Evolutionary conservation across 2,888 invertebrate species (phyloP), one percentile per base, ranked within the genome.

Genomic region (Dendrolimus houi): DNA sequence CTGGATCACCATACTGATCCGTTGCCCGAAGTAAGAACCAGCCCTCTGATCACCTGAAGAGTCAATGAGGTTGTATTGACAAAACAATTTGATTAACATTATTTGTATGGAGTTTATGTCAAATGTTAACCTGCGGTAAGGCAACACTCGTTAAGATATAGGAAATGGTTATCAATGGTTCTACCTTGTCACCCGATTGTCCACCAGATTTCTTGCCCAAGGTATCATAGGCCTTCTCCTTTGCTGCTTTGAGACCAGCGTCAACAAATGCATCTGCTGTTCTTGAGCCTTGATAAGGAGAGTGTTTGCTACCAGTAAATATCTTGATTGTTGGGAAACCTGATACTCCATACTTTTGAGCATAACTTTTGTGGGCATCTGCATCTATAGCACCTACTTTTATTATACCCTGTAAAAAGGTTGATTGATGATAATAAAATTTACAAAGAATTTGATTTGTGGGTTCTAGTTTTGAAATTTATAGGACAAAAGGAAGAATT

Each of bases 241-340:
- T 94, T 9, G 94, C 93, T 57, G 96, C 95, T 61, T 93, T 94
- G n/a, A 99, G 73, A 0, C 94, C 97, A 56, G 94, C 95, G 69
- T 98, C 97, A 29, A 96, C 94, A 69, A 99, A 92, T 12, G 93
- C 96, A 63, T 95, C 94, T 0, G 98, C 98, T 8, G 95, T 96
- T 73, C 99, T 93, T 55, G 93, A 93, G 0, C 98, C 98, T 74
- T 95, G 94, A 83, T 94, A 99, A 62, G 97, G 96, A 52, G 93
- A 93, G 7, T 98, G 97, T 83, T 98, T 98, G 79, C 96, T 94
- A 0, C 92, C 91, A 0, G 95, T 96, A 82, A 99, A 99, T 54
- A 99, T 94, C 84, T 99, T 99, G 62, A 99, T 95, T 0, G 99
- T 98, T 3, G 99, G 99, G 82, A 98, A 99, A 56, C 99, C 98